Evolutionary conservation across 2,113 vertebrate species (phyloP).

Genomic region (Microcebus lehilahytsara): DNA sequence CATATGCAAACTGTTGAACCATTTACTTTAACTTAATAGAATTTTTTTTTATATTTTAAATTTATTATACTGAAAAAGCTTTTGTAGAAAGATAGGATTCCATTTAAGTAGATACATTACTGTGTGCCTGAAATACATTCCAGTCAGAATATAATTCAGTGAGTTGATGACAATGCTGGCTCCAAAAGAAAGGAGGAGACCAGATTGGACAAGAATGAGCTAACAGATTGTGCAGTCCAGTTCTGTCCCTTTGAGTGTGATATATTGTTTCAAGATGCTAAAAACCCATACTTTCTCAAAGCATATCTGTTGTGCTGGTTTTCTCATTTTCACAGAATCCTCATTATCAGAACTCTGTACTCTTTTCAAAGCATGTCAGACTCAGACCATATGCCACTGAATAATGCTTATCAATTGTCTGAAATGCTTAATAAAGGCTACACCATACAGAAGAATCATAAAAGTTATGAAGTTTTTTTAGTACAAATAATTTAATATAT

Average conservation of each 20-base stretch:
- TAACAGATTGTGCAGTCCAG: constrained; percentile 89
- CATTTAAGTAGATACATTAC: constrained; percentile 90
- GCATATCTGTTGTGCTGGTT: constrained; percentile 88
- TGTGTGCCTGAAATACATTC: constrained; percentile 88
- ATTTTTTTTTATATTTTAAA: constrained; percentile 84
- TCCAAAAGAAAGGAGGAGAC: constrained; percentile 90
- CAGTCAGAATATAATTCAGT: constrained; percentile 90
- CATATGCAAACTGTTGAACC: constrained; percentile 86
- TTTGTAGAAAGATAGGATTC: constrained; percentile 89
- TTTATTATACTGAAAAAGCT: constrained; percentile 89
- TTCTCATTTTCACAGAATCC: constrained; percentile 88
- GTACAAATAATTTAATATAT: constrained; percentile 82
- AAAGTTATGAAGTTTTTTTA: constrained; percentile 81
- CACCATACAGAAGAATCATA: constrained; percentile 80
- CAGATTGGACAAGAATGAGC: constrained; percentile 92
- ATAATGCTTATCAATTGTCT: constrained; percentile 87
- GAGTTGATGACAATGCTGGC: constrained; percentile 89
- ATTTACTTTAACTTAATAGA: constrained; percentile 86
- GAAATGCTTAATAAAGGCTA: constrained; percentile 84
- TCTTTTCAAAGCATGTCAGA: constrained; percentile 90
- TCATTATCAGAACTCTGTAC: constrained; percentile 89
- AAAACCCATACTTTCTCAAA: constrained; percentile 87
- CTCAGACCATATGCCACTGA: constrained; percentile 90
- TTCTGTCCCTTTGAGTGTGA: constrained; percentile 90
- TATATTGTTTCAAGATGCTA: constrained; percentile 92